Evolutionary conservation across 2,888 invertebrate species (phyloP).

Genomic region (Phoronis australis): DNA sequence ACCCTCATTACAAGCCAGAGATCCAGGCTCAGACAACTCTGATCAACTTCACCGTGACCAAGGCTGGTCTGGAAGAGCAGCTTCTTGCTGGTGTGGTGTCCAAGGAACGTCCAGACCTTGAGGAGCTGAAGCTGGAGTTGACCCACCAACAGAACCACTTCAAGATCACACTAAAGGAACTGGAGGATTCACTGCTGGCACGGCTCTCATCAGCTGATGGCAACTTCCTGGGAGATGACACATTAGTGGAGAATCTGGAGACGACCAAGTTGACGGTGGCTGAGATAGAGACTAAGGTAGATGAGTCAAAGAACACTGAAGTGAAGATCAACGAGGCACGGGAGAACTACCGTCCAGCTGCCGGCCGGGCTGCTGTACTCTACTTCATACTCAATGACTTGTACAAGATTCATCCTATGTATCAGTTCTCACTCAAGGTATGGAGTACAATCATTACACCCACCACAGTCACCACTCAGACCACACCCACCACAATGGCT

Average conservation of each 20-base stretch:
- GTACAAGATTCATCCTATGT: slow-evolving; percentile 93
- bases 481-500: too few species aligned
- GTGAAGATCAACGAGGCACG: slow-evolving; percentile 87
- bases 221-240: slow-evolving; percentile 89
- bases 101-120: slow-evolving; percentile 91
- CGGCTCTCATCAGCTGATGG: slow-evolving; percentile 86
- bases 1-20: slow-evolving; percentile 97
- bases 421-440: slow-evolving; percentile 93
- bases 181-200: slow-evolving; percentile 89
- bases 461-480: too few species aligned
- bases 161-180: slow-evolving; percentile 84
- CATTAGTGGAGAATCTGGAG: slow-evolving; percentile 91
- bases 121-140: slow-evolving; percentile 87
- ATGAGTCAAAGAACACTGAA: slow-evolving; percentile 87
- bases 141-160: slow-evolving; percentile 96
- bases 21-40: slow-evolving; percentile 97
- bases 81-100: slow-evolving; percentile 92
- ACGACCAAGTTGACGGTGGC: slow-evolving; percentile 92
- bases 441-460: too few species aligned
- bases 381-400: slow-evolving; percentile 94
- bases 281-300: slow-evolving; percentile 84
- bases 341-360: slow-evolving; percentile 86
- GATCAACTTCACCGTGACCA: slow-evolving; percentile 94
- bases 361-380: slow-evolving; percentile 83
- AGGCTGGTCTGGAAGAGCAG: slow-evolving; percentile 93